Percentiles rank a stretch among this genome's conserved stretches.
phyloP scores from a whole-genome alignment of 2,888 invertebrate species.

The Rhodophaea formosa region DNA sequence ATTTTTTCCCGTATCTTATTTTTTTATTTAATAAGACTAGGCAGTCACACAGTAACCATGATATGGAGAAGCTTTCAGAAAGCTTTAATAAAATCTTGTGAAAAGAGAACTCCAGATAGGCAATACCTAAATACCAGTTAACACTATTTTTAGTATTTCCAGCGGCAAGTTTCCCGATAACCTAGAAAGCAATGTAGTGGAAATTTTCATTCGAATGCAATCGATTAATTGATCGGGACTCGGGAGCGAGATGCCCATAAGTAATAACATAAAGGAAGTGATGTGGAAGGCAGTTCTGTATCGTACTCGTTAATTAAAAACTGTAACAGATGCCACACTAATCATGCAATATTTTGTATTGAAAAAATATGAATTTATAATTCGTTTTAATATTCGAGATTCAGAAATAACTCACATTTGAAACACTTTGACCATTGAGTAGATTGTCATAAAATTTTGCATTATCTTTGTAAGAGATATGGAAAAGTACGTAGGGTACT shows the following conservation, averaged over 20 bases:
- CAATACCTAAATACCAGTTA: background rate
- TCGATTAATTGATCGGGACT: conserved; percentile 16
- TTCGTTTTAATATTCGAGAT: too few relatives aligned
- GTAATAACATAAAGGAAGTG: conserved; percentile 17
- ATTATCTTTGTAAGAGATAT: too few relatives aligned
- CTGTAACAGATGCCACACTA: background rate
- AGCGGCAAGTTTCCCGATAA: conserved; percentile 4
- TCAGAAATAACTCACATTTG: too few relatives aligned
- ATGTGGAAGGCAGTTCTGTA: conserved; percentile 15
- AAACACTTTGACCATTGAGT: too few relatives aligned
- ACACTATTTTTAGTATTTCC: background rate
- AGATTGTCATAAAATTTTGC: too few relatives aligned
- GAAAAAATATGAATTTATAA: background rate
- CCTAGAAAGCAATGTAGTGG: conserved; percentile 16
- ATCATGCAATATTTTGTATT: background rate
- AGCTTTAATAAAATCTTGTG: too few relatives aligned
- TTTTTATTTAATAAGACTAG: too few relatives aligned
- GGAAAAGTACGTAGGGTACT: too few relatives aligned
- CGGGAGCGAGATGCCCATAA: conserved; percentile 12
- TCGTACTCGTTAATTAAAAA: background rate
- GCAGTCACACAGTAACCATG: too few relatives aligned
- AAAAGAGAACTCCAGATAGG: too few relatives aligned
- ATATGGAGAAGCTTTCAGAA: too few relatives aligned
- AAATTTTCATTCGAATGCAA: conserved; percentile 17
- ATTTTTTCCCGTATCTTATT: too few relatives aligned